Percentiles rank a stretch among this genome's conserved stretches.
phyloP scores from a whole-genome alignment of 2,113 vertebrate genomes.

The Hemicordylus capensis region DNA sequence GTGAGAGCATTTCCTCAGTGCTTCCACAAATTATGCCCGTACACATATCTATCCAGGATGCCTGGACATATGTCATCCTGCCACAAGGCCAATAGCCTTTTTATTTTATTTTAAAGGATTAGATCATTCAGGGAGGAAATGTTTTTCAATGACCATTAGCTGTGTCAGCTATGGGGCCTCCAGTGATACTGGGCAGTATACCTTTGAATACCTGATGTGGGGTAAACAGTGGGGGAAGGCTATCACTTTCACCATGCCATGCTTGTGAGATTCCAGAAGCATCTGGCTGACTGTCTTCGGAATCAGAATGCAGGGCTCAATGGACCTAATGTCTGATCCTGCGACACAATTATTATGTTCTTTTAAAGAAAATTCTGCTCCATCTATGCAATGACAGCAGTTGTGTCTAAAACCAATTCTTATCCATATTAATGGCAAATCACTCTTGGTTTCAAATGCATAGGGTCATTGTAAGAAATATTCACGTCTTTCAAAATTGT shows the following conservation, averaged over 20 bases:
- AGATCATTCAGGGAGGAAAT: too few relatives aligned
- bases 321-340: background rate
- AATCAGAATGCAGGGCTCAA: background rate
- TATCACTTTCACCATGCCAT: background rate
- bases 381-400: background rate
- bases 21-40: background rate
- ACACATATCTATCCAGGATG: background rate
- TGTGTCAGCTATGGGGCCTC: background rate
- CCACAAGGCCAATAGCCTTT: too few relatives aligned
- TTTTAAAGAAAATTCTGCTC: background rate
- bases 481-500: constrained; percentile 59
- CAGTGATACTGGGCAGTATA: background rate
- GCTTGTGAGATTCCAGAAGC: background rate
- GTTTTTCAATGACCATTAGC: background rate
- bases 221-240: background rate
- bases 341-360: constrained; percentile 18
- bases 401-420: background rate
- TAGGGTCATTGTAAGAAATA: constrained; percentile 40
- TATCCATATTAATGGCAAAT: background rate
- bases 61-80: background rate
- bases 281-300: background rate
- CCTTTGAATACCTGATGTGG: background rate
- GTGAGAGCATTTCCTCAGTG: background rate
- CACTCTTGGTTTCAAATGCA: background rate
- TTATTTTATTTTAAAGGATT: too few relatives aligned